Evolutionary conservation across 2,888 invertebrate species (phyloP).

Genomic region (Aleiodes alternator): DNA sequence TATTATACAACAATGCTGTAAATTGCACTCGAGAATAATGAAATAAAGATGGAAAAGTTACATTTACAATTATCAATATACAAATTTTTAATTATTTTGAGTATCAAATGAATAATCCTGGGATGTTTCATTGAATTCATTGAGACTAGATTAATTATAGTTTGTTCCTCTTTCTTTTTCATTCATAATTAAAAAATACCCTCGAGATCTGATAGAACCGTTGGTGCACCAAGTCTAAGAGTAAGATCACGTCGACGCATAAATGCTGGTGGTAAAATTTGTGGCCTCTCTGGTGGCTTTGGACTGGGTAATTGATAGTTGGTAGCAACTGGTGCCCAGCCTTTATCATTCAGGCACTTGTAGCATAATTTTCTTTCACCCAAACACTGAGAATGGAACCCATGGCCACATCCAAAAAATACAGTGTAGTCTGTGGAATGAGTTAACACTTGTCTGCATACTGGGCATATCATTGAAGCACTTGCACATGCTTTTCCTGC

Average conservation of each 20-base stretch:
- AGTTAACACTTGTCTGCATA: slow-evolving; percentile 68
- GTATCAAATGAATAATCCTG: slow-evolving; percentile 51
- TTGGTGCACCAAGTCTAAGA: slow-evolving; percentile 70
- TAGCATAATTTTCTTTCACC: slow-evolving; percentile 70
- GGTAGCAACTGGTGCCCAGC: slow-evolving; percentile 68
- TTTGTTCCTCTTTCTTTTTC: slow-evolving; percentile 18
- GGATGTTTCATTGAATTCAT: slow-evolving; percentile 29
- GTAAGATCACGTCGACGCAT: slow-evolving; percentile 68
- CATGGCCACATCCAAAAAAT: slow-evolving; percentile 72
- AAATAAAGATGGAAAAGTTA: slow-evolving; percentile 34
- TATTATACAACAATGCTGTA: slow-evolving; percentile 17
- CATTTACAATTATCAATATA: slow-evolving; percentile 57
- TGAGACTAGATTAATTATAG: slow-evolving; percentile 37
- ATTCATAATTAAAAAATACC: slow-evolving; percentile 70
- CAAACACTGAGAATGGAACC: slow-evolving; percentile 70
- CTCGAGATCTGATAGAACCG: slow-evolving; percentile 70
- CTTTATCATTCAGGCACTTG: slow-evolving; percentile 70
- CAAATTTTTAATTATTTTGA: slow-evolving; percentile 53
- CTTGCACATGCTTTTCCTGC: slow-evolving; percentile 69
- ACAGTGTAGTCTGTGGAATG: slow-evolving; percentile 67
- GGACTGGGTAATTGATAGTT: slow-evolving; percentile 61
- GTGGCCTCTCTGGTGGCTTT: slow-evolving; percentile 63
- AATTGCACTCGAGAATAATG: slow-evolving; percentile 33
- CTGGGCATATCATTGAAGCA: slow-evolving; percentile 66
- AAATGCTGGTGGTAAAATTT: slow-evolving; percentile 69